Conservation (phyloP, 1,140 invertebrate genomes). For the Anastatus disparis region DNA sequence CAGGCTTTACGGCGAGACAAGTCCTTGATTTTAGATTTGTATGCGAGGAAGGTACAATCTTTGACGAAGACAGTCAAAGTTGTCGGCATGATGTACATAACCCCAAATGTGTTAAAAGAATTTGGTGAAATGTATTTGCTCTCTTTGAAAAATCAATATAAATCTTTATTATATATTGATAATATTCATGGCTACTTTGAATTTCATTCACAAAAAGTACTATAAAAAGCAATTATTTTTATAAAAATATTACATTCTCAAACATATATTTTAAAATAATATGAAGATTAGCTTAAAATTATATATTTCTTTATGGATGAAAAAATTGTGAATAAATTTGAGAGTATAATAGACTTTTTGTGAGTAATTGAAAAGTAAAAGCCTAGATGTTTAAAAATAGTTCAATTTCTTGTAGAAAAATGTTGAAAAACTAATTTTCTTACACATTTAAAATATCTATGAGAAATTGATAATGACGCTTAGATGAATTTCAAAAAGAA, state of each 20-base stretch:
- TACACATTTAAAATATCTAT: background rate
- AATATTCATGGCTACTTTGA: slow-evolving; percentile 1
- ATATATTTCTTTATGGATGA: too few species aligned
- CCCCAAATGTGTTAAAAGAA: slow-evolving; percentile 53
- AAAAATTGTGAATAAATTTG: background rate
- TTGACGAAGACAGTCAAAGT: slow-evolving; percentile 68
- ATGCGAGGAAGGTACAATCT: slow-evolving; percentile 70
- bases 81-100: slow-evolving; percentile 59
- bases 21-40: slow-evolving; percentile 72
- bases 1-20: slow-evolving; percentile 68
- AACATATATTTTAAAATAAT: too few species aligned
- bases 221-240: background rate
- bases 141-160: background rate
- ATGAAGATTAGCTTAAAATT: too few species aligned
- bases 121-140: slow-evolving; percentile 43
- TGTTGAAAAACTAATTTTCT: background rate
- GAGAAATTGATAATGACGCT: slow-evolving; percentile 3
- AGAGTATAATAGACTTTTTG: slow-evolving; percentile 16
- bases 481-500: background rate
- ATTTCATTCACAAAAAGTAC: background rate
- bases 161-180: background rate
- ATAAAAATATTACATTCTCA: too few species aligned
- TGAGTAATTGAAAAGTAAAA: slow-evolving; percentile 19
- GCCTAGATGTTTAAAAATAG: slow-evolving; percentile 12
- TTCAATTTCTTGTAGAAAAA: slow-evolving; percentile 12